Evolutionary conservation across 1,140 invertebrate species (phyloP), one percentile per base, ranked within the genome.

Genomic region (Calephelis virginiensis): DNA sequence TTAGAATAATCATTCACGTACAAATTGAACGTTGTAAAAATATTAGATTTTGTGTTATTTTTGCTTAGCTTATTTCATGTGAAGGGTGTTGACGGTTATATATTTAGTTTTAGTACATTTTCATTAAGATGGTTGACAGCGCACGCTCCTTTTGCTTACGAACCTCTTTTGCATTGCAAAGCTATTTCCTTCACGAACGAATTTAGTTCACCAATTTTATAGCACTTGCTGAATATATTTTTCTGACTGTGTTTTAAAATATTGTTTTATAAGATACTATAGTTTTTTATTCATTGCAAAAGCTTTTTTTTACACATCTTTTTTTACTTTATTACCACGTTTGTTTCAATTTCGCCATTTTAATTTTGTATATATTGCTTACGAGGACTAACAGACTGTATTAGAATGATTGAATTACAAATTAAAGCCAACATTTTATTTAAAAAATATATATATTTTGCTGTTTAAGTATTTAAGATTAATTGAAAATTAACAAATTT

Each of bases 81-180:
- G 12, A 37, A 38, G 28, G 56, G 56, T 59, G 56, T 59, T 59
- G 10, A 59, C 38, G 12, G 37, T 59, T 59, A 28, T 59, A 37
- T 56, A 17, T 56, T 38, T 59, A 40, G 56, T 59, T 59, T 38
- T 59, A 40, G 8, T 8, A 17, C 17, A 65, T 64, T 64, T 74
- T 43, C 10, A 43, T 73, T 70, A 77, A 70, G 83, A 87, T 89
- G 86, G 83, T 88, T 90, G 88, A 84, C 76, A 83, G 81, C 86
- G 87, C 88, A 90, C 86, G 88, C 75, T 82, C 82, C 82, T 87
- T 82, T 86, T 86, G 84, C 86, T 85, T 85, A 61, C 66, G 68
- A 75, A 76, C 76, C 68, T 68, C 71, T 53, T 70, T 74, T 50
- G 61, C 47, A 71, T 64, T 63, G 67, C 49, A 69, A 72, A 67